These are phyloP conservation scores for Motacilla alba DNA, from an alignment of 2,113 vertebrate genomes.

Conservation along the genomic window DNA sequence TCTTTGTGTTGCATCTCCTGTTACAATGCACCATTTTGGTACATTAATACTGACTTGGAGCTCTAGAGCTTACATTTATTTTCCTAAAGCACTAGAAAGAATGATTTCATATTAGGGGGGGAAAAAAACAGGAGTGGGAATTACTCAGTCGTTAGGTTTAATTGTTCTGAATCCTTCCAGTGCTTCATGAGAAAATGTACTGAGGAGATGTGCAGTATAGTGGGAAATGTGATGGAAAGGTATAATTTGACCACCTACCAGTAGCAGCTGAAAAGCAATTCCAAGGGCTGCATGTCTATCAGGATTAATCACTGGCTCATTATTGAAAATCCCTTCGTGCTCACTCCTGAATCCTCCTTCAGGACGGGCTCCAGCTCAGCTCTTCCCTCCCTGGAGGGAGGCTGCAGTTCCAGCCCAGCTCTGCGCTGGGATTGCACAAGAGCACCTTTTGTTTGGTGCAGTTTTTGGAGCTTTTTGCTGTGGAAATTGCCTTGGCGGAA, in stretches of 20 bases:
- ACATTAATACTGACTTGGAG: not conserved
- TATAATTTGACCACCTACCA: conserved; percentile 75
- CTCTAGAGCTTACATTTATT: not conserved
- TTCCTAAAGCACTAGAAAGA: conserved; percentile 28
- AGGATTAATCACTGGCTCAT: conserved; percentile 57
- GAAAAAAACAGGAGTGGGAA: conserved; percentile 18
- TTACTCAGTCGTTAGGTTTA: conserved; percentile 64
- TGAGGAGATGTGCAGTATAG: conserved; percentile 38
- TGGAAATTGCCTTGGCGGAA: not conserved
- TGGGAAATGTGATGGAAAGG: conserved; percentile 69
- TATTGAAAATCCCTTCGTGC: conserved; percentile 1
- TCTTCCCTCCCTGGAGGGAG: not conserved
- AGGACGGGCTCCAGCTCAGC: not conserved
- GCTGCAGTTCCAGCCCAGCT: not conserved
- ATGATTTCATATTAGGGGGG: conserved; percentile 13
- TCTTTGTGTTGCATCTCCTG: not conserved
- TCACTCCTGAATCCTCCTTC: not conserved
- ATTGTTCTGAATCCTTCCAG: conserved; percentile 64
- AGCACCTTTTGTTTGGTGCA: not conserved
- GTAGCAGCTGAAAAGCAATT: conserved; percentile 57
- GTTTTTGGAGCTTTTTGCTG: not conserved
- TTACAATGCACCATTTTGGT: not conserved
- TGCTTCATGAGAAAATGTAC: conserved; percentile 50
- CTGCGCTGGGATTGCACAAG: not conserved
- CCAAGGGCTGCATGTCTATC: conserved; percentile 51